Evolutionary conservation across 2,888 invertebrate genomes (phyloP).

Genomic region (Xiphydria camelus): DNA sequence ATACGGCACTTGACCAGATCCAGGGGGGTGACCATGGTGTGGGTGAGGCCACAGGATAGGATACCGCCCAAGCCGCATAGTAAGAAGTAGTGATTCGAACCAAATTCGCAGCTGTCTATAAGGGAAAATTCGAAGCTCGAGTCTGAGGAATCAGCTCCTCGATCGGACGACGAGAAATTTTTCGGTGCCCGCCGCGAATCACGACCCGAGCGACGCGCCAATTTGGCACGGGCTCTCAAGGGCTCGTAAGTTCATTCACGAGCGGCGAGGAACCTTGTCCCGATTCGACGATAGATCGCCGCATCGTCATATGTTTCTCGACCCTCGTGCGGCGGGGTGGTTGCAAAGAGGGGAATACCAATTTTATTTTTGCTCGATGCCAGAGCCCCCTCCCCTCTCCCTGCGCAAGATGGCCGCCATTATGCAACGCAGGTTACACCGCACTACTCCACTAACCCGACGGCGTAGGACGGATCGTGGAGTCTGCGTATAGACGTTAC

Average conservation of each 20-base stretch:
- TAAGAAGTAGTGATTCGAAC: slow-evolving; percentile 84
- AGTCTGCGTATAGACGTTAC: too few relatives aligned
- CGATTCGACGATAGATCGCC: background rate
- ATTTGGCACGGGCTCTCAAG: too few relatives aligned
- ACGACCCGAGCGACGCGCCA: too few relatives aligned
- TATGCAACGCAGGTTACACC: slow-evolving; percentile 45
- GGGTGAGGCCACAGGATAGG: slow-evolving; percentile 78
- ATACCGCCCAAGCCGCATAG: slow-evolving; percentile 91
- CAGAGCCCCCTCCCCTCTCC: too few relatives aligned
- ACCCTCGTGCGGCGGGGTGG: too few relatives aligned
- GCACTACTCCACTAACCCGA: slow-evolving; percentile 27
- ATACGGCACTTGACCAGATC: slow-evolving; percentile 95
- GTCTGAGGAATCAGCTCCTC: too few relatives aligned
- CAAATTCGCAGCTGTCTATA: slow-evolving; percentile 84
- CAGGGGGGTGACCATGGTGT: slow-evolving; percentile 91
- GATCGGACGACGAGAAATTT: too few relatives aligned
- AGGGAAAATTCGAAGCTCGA: slow-evolving; percentile 16
- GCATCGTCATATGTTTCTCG: too few relatives aligned
- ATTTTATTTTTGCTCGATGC: too few relatives aligned
- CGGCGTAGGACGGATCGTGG: too few relatives aligned
- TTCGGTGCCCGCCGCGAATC: too few relatives aligned
- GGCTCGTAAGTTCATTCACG: background rate
- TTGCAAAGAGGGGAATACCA: too few relatives aligned
- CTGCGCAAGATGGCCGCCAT: slow-evolving; percentile 52
- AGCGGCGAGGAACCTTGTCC: slow-evolving; percentile 2